Percentiles rank a stretch among this genome's conserved stretches.
These are phyloP conservation scores for Dendrocincla fuliginosa DNA, from an alignment of 2,797 vertebrate genomes.

Conservation along the genomic window DNA sequence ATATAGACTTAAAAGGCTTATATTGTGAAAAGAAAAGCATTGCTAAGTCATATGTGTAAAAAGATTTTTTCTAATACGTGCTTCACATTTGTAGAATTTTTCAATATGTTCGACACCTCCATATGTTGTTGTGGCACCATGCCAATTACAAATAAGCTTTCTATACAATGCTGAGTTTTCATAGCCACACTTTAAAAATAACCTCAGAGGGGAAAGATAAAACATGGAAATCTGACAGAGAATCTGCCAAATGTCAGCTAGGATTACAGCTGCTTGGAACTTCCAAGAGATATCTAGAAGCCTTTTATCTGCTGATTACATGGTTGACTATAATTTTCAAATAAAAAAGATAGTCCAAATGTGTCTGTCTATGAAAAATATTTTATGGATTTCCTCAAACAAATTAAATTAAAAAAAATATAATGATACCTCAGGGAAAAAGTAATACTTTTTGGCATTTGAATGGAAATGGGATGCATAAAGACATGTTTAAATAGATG, in stretches of 20 bases:
- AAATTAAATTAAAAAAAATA: background rate
- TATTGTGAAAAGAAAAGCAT: background rate
- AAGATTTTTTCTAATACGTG: background rate
- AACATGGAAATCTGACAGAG: conserved; percentile 19
- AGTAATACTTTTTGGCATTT: background rate
- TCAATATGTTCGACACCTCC: background rate
- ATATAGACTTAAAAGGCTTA: background rate
- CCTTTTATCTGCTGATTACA: conserved; percentile 19
- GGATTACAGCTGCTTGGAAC: background rate
- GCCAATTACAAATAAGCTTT: background rate
- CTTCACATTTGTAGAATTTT: background rate
- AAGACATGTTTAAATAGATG: background rate
- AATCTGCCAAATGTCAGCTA: conserved; percentile 29
- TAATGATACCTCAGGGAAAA: background rate
- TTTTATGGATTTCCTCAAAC: background rate
- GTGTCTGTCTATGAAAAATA: background rate
- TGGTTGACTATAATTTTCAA: conserved; percentile 3
- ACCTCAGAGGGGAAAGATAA: conserved; percentile 25
- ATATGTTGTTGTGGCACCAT: background rate
- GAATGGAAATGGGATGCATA: background rate
- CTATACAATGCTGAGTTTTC: background rate
- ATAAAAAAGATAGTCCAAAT: background rate
- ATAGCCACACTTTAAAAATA: conserved; percentile 24
- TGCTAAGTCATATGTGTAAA: background rate
- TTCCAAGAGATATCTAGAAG: conserved; percentile 16